These are phyloP conservation scores for Phataginus tricuspis DNA, from an alignment of 2,797 vertebrate genomes.

Conservation along the genomic window DNA sequence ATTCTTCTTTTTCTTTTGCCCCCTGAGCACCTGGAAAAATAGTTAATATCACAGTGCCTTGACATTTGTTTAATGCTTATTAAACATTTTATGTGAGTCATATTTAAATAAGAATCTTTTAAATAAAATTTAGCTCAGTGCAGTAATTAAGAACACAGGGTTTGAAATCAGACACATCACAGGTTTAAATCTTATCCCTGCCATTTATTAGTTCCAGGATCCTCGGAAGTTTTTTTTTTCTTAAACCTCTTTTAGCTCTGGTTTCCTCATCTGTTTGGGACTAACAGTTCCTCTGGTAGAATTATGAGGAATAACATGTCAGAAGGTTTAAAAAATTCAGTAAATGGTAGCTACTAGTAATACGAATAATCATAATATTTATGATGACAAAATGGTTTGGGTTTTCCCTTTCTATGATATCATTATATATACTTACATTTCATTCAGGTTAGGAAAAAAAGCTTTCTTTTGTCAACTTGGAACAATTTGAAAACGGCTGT, in stretches of 20 bases:
- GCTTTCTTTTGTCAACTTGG: background rate
- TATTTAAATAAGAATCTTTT: slow-evolving; percentile 51
- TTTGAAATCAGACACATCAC: background rate
- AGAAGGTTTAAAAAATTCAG: background rate
- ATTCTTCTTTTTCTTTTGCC: background rate
- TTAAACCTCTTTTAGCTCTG: background rate
- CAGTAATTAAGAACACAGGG: slow-evolving; percentile 1
- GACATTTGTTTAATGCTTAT: background rate
- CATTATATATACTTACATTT: background rate
- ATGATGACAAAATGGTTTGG: background rate
- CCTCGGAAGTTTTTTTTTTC: background rate
- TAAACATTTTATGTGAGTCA: slow-evolving; percentile 46
- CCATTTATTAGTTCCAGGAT: slow-evolving; percentile 2
- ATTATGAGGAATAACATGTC: background rate
- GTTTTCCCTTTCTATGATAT: slow-evolving; percentile 11
- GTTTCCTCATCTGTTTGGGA: background rate
- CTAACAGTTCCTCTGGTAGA: background rate
- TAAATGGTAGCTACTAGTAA: background rate
- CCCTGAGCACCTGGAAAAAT: background rate
- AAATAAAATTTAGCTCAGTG: slow-evolving; percentile 28
- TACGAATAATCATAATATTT: slow-evolving; percentile 24
- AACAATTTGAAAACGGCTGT: background rate
- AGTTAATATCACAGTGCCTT: slow-evolving; percentile 6
- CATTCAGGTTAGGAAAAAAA: background rate
- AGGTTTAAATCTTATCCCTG: background rate